A percentile compares a stretch with the other conserved stretches of the same genome.
These are phyloP conservation scores for Phlogophora meticulosa DNA, from an alignment of 2,888 invertebrate species.

Conservation along the genomic window DNA sequence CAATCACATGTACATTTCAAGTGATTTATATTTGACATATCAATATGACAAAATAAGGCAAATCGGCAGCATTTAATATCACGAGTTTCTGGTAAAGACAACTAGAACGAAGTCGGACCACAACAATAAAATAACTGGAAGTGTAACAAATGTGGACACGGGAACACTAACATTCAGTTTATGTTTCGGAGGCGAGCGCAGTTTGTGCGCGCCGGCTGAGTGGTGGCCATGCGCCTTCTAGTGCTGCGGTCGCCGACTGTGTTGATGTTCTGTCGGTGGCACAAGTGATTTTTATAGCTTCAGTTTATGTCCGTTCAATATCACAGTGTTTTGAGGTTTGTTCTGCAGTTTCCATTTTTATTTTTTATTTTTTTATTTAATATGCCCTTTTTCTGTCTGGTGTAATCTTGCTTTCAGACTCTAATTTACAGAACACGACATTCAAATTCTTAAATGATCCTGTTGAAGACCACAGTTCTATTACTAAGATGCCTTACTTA, in stretches of 20 bases:
- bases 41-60: not conserved
- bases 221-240: conserved; percentile 48
- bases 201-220: conserved; percentile 47
- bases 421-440: too few species aligned
- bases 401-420: too few species aligned
- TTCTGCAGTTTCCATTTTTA: not conserved
- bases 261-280: conserved; percentile 37
- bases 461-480: not conserved
- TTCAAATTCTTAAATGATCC: not conserved
- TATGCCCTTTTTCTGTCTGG: too few species aligned
- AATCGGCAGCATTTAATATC: conserved; percentile 5
- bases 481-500: not conserved
- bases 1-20: not conserved
- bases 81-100: conserved; percentile 42
- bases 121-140: conserved; percentile 46
- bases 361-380: not conserved
- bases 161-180: conserved; percentile 56
- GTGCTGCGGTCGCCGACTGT: conserved; percentile 32
- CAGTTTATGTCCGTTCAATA: not conserved
- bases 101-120: conserved; percentile 17
- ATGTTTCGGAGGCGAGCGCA: conserved; percentile 53
- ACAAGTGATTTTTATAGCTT: conserved; percentile 9
- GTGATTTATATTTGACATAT: too few species aligned
- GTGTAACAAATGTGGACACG: conserved; percentile 48
- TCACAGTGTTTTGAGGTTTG: not conserved